Base-by-base conservation (phyloP, 2,113 vertebrate genomes). In the Mionectes macconnelli region DNA sequence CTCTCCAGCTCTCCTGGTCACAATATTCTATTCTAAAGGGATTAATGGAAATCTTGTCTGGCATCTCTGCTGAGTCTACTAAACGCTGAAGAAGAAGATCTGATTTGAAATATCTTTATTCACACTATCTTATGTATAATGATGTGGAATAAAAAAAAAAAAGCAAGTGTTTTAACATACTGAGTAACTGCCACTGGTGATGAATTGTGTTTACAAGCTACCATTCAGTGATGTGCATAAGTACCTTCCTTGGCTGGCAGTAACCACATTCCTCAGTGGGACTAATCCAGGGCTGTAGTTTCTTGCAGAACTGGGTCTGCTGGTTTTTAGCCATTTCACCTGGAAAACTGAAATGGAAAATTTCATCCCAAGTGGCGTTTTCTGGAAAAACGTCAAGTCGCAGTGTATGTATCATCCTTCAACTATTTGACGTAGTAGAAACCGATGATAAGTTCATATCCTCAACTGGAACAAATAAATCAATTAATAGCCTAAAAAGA, bases 371-470 rank as follows among this genome's bases (percentile, higher is more conserved):
- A 50, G 52, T 66, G 50, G 23, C 42, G 14, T 93, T 95, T 96
- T 79, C 60, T 56, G 59, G 68, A 80, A 64, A 73, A 93, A 56
- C 50, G 74, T 42, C 70, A 70, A 44, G 45, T 60, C 85, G 63
- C 39, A 44, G 24, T 30, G 14, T 49, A 14, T 39, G 40, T 73
- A 53, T 76, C 37, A 69, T 94, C 70, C 55, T 87, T 91, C 78
- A 83, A 2, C 42, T 83, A 14, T 69, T 80, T 90, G 63, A 27
- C 75, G 57, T 85, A 74, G 64, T 50, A 88, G 59, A 94, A 93
- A 95, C 95, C 93, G 53, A 74, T 85, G 33, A 12, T 57, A 91
- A 79, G 37, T 76, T 93, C 69, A 72, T 89, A 94, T 87, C 52
- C 60, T 94, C 74, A 84, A 12, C 52, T 69, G 55, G 45, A 87